Base-by-base conservation (phyloP, 2,888 invertebrate genomes). In the Diachrysia chrysitis region DNA sequence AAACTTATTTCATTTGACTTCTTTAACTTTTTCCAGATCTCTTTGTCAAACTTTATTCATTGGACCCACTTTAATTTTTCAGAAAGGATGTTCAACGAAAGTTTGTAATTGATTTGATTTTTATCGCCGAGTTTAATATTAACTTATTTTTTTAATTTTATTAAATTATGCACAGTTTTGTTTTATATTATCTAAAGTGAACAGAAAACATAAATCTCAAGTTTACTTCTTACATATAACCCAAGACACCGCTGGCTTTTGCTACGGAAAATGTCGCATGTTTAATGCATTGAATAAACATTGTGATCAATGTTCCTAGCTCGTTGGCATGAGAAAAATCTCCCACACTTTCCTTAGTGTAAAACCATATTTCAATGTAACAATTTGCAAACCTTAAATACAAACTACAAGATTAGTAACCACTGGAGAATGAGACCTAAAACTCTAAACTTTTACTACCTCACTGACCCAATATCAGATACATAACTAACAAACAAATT, bases 401-500 rank as follows among this genome's bases (percentile, higher is more conserved):
- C 7, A 42, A 42, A 14, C 0, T 16, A 42, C 16, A 42, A n/a
- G 42, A 42, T 42, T 42, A n/a, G 42, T 1, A 42, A 7, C 42
- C 42, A 42, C n/a, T 42, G 42, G n/a, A 42, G n/a, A 42, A n/a
- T 42, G 7, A 42, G n/a, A 42, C 42, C 48, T 48, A 48, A 48
- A 48, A 48, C 48, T 12, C 59, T 7, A 55, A 73, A 62, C 58
- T 37, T 21, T 23, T 62, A 19, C 55, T 21, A 66, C 55, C 23
- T 58, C 54, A 74, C 63, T 59, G 51, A 69, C 71, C 56, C 60
- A 56, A 67, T 70, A 81, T 66, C 65, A 69, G 48, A 72, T 60
- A 66, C 76, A 76, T 76, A 76, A 76, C 56, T 58, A 69, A 71
- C 72, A 71, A 79, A 81, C 76, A 81, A 76, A 79, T 79, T 62